Evolutionary conservation across 2,797 vertebrate genomes (phyloP).

Genomic region (Lacerta agilis): DNA sequence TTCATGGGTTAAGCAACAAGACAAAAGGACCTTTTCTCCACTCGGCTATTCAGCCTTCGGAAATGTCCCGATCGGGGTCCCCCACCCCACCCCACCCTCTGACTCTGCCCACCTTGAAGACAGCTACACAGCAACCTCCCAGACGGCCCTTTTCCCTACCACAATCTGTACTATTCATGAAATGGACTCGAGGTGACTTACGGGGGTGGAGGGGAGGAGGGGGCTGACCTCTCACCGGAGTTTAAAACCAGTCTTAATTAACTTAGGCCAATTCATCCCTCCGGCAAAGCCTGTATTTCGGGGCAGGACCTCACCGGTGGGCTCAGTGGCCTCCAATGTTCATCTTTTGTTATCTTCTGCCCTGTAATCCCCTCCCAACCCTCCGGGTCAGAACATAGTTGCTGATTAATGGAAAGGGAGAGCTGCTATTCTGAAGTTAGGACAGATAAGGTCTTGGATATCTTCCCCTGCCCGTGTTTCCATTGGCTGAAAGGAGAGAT

Average conservation of each 20-base stretch:
- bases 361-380: conserved; percentile 56
- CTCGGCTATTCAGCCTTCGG: conserved; percentile 57
- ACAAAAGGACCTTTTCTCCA: conserved; percentile 63
- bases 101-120: conserved; percentile 69
- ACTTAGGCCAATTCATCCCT: conserved; percentile 73
- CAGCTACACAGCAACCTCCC: conserved; percentile 67
- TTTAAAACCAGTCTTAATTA: conserved; percentile 74
- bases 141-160: conserved; percentile 55
- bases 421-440: conserved; percentile 41
- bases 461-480: conserved; percentile 36
- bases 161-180: conserved; percentile 68
- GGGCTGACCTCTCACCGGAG: conserved; percentile 62
- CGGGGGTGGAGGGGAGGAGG: background rate
- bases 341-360: conserved; percentile 70
- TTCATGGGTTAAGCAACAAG: conserved; percentile 43
- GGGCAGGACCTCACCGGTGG: conserved; percentile 62
- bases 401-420: conserved; percentile 46
- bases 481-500: conserved; percentile 26
- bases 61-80: conserved; percentile 63
- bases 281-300: conserved; percentile 65
- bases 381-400: conserved; percentile 56
- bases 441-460: conserved; percentile 44
- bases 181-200: conserved; percentile 71
- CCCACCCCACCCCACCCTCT: conserved; percentile 55
- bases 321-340: conserved; percentile 68